Percentiles rank a stretch among this genome's conserved stretches.
These are phyloP conservation scores for Trochalopteron elliotii DNA, from an alignment of 2,113 vertebrate species.

Conservation along the genomic window DNA sequence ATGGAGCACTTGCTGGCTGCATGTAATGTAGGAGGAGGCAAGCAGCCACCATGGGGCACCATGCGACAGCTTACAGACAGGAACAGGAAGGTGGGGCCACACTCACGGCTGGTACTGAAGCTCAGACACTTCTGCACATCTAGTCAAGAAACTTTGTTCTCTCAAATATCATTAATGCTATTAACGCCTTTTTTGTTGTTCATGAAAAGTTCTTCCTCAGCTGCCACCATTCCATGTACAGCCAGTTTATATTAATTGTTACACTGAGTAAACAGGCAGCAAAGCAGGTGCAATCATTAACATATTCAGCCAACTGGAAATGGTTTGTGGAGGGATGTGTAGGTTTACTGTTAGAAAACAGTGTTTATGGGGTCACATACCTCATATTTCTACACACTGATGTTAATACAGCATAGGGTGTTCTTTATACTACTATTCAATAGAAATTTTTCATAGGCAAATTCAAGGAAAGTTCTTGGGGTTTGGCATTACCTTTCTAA, in stretches of 20 bases:
- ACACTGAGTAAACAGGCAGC: not conserved
- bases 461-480: not conserved
- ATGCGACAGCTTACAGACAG: not conserved
- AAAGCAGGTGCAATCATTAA: not conserved
- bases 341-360: not conserved
- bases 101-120: not conserved
- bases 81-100: accelerated
- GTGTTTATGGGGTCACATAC: not conserved
- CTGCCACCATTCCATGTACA: not conserved
- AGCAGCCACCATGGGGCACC: constrained; percentile 60
- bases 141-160: not conserved
- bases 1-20: not conserved
- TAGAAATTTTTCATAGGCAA: not conserved
- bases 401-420: not conserved
- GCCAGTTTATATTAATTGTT: not conserved
- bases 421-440: not conserved
- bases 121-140: not conserved
- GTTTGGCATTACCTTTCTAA: not conserved
- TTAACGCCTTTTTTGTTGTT: not conserved
- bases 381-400: not conserved
- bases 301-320: not conserved
- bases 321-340: not conserved
- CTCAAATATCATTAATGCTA: not conserved
- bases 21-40: not conserved
- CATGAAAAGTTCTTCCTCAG: not conserved